Conservation (phyloP, 2,888 invertebrate genomes). For the Cerceris rybyensis region DNA sequence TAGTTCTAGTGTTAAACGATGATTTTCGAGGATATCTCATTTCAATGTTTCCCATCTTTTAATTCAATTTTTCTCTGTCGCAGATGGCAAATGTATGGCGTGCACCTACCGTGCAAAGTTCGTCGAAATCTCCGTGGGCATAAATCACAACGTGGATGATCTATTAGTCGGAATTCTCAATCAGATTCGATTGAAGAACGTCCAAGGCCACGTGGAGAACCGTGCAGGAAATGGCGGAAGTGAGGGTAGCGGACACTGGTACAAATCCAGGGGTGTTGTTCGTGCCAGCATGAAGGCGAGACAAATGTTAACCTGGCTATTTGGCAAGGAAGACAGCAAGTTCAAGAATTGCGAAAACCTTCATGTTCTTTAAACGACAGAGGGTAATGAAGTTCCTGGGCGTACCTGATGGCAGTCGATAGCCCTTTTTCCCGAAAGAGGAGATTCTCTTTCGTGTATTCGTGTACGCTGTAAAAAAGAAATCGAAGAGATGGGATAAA, state of each 20-base stretch:
- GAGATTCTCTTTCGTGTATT: too few relatives aligned
- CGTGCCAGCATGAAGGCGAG: conserved; percentile 94
- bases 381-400: not conserved
- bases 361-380: conserved; percentile 82
- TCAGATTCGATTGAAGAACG: conserved; percentile 92
- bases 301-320: conserved; percentile 95
- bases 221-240: conserved; percentile 68
- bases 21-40: not conserved
- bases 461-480: too few relatives aligned
- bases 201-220: conserved; percentile 84
- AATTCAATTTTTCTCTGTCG: conserved; percentile 3
- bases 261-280: conserved; percentile 92
- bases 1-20: too few relatives aligned
- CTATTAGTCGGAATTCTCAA: conserved; percentile 95
- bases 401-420: conserved; percentile 39
- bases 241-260: conserved; percentile 88
- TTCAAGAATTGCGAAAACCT: conserved; percentile 96
- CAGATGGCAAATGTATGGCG: conserved; percentile 97
- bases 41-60: not conserved
- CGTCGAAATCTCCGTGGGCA: conserved; percentile 97
- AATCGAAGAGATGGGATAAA: too few relatives aligned
- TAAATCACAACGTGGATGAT: conserved; percentile 98
- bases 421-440: not conserved
- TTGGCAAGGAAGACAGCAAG: conserved; percentile 95
- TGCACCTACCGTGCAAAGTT: conserved; percentile 96